A percentile compares a stretch with the other conserved stretches of the same genome.
These are phyloP conservation scores for Marmota flaviventris DNA, from an alignment of 2,113 vertebrate species.

Conservation along the genomic window DNA sequence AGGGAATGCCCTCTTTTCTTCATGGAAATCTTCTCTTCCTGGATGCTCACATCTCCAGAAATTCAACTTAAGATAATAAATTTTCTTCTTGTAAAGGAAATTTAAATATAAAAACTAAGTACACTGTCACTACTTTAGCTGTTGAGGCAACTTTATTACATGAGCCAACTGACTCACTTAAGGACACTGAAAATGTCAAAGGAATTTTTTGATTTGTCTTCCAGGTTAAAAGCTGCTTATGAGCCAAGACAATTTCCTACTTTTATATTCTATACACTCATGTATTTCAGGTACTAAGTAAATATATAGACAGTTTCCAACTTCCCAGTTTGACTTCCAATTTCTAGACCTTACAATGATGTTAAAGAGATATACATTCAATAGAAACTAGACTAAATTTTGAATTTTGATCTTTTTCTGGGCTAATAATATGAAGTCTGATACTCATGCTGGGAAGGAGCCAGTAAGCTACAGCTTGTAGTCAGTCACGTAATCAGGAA, in stretches of 20 bases:
- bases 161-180: background rate
- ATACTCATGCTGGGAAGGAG: background rate
- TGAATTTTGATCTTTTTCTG: background rate
- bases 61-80: background rate
- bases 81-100: background rate
- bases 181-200: background rate
- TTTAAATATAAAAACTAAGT: background rate
- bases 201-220: background rate
- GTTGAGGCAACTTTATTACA: background rate
- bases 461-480: fast-evolving
- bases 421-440: background rate
- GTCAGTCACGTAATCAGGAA: background rate
- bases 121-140: background rate
- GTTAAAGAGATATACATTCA: background rate
- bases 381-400: background rate
- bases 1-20: background rate
- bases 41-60: background rate
- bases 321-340: background rate
- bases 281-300: background rate
- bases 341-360: background rate
- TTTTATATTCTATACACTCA: background rate
- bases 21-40: background rate
- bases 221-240: background rate
- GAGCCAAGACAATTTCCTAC: background rate
- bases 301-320: background rate